Evolutionary conservation across 1,140 invertebrate genomes (phyloP), one percentile per base, ranked within the genome.

Genomic region (Harpegnathos saltator): DNA sequence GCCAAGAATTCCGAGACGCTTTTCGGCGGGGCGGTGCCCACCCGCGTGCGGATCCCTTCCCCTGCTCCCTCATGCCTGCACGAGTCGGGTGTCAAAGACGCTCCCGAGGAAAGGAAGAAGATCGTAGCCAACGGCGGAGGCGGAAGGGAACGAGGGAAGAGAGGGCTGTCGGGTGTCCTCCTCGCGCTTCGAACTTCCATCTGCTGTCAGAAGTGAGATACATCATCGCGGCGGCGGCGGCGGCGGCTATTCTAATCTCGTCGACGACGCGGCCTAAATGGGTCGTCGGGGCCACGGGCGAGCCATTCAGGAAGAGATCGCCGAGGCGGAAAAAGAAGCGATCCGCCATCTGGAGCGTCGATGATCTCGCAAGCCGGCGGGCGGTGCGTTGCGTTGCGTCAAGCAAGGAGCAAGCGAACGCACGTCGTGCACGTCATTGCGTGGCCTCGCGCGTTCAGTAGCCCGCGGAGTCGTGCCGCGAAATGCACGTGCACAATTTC

Each of bases 381-480:
- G 3, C 19, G 33, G n/a, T 54, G 50, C 14, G 48, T 58, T 44
- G 68, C 66, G 56, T 81, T 71, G 26, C 33, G 12, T 48, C 48
- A 59, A 74, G 52, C n/a, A n/a, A n/a, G n/a, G n/a, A 58, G 69
- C 44, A 48, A 78, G 87, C 82, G 63, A 72, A 83, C 50, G 80
- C 83, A n/a, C n/a, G n/a, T n/a, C n/a, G n/a, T n/a, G n/a, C n/a
- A n/a, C n/a, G n/a, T n/a, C n/a, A 83, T 91, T 84, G 85, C 80
- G 82, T 86, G 29, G 85, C 78, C 59, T 73, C 11, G 74, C 82
- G 77, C 52, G 75, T 89, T 86, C 90, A 90, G 91, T 90, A 85
- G 83, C 69, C 62, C 74, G 73, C 24, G 87, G 85, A 85, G 84
- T 85, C 62, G 65, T 89, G 58, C n/a, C 61, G 82, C 83, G 82